Conservation (phyloP, 2,113 vertebrate species). For the Pterophyllum scalare region DNA sequence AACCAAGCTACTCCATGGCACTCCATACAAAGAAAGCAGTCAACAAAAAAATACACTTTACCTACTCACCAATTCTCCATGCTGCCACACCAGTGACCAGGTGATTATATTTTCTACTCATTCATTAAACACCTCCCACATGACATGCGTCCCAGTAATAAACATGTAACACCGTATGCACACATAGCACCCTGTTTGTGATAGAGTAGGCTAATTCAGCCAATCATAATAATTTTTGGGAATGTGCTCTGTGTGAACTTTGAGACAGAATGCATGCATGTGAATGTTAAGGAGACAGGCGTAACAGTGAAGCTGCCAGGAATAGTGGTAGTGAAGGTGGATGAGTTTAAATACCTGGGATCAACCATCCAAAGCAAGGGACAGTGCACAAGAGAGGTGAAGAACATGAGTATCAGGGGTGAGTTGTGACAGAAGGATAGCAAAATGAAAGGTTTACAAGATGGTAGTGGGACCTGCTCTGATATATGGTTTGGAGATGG, state of each 20-base stretch:
- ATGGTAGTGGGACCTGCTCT: not conserved
- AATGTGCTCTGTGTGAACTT: not conserved
- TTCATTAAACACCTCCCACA: too few relatives aligned
- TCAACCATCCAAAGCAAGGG: not conserved
- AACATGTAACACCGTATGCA: too few relatives aligned
- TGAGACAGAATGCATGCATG: not conserved
- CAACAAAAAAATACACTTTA: too few relatives aligned
- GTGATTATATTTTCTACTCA: too few relatives aligned
- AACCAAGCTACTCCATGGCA: too few relatives aligned
- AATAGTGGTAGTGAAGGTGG: not conserved
- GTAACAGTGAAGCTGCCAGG: not conserved
- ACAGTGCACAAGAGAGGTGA: not conserved
- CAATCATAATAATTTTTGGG: not conserved
- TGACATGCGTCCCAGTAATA: too few relatives aligned
- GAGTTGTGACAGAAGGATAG: not conserved
- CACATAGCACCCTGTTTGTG: too few relatives aligned
- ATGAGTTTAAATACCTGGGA: not conserved
- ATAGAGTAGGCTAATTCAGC: not conserved
- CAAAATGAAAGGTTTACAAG: not conserved
- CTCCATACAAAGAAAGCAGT: too few relatives aligned
- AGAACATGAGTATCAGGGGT: not conserved
- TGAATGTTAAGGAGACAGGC: not conserved
- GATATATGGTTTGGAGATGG: too few relatives aligned
- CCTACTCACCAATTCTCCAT: too few relatives aligned
- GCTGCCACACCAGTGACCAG: too few relatives aligned